Conservation (phyloP, 35 echinoderm and acorn worm genomes). For the Apostichopus californicus region DNA sequence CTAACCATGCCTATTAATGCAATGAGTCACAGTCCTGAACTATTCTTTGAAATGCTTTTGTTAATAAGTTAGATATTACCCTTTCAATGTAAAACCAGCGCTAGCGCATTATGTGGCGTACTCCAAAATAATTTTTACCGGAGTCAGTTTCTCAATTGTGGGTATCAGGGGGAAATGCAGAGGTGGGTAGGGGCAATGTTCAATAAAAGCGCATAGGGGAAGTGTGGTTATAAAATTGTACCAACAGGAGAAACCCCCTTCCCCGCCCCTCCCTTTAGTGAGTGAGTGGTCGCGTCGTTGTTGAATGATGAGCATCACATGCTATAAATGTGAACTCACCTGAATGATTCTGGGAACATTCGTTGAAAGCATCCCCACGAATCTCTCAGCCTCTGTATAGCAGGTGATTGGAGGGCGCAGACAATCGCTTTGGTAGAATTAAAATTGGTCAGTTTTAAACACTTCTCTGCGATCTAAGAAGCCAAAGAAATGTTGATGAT, state of each 20-base stretch:
- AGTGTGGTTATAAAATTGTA: too few relatives aligned
- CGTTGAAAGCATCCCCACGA: conserved; percentile 68
- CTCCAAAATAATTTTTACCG: too few relatives aligned
- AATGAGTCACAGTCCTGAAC: too few relatives aligned
- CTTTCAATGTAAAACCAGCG: too few relatives aligned
- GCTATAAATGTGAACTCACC: background rate
- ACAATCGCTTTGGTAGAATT: conserved; percentile 72
- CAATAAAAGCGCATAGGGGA: too few relatives aligned
- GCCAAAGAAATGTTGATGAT: conserved; percentile 3
- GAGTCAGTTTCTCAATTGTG: too few relatives aligned
- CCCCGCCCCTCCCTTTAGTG: background rate
- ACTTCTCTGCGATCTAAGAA: conserved; percentile 64
- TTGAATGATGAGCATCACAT: background rate
- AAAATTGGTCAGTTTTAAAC: conserved; percentile 64
- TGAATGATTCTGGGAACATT: conserved; percentile 54
- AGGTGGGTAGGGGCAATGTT: too few relatives aligned
- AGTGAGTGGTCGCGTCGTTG: background rate
- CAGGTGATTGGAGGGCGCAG: conserved; percentile 55
- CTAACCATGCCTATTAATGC: too few relatives aligned
- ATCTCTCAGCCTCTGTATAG: conserved; percentile 60
- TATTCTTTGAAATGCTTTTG: too few relatives aligned
- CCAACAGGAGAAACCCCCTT: background rate
- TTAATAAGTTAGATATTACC: too few relatives aligned
- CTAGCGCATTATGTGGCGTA: too few relatives aligned
- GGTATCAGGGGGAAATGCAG: too few relatives aligned